These are phyloP conservation scores for Oligia strigilis DNA, from an alignment of 2,888 invertebrate species.

Conservation along the genomic window DNA sequence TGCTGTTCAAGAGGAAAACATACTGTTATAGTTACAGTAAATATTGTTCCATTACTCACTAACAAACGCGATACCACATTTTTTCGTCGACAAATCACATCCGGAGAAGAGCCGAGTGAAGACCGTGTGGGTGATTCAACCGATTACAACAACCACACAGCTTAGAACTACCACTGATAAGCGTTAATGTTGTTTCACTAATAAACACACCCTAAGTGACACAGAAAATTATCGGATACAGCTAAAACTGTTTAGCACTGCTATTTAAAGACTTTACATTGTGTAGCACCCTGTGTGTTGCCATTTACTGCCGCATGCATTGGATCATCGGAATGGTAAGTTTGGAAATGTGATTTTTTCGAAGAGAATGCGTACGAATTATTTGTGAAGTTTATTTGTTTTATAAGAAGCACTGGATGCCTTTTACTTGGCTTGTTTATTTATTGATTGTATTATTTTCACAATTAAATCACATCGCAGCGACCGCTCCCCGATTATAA, in stretches of 20 bases:
- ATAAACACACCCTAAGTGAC: slow-evolving; percentile 69
- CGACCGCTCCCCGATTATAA: slow-evolving; percentile 83
- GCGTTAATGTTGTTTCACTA: slow-evolving; percentile 73
- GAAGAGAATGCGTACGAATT: slow-evolving; percentile 54
- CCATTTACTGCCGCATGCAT: slow-evolving; percentile 68
- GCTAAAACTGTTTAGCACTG: slow-evolving; percentile 8
- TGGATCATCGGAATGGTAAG: slow-evolving; percentile 70
- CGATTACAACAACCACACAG: slow-evolving; percentile 80
- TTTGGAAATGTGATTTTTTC: slow-evolving; percentile 64
- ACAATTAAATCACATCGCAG: slow-evolving; percentile 71
- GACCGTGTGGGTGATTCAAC: slow-evolving; percentile 84
- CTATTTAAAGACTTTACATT: slow-evolving; percentile 30
- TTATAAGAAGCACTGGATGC: slow-evolving; percentile 10
- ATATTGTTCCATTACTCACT: slow-evolving; percentile 79
- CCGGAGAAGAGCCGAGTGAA: slow-evolving; percentile 84
- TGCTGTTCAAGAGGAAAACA: slow-evolving; percentile 84
- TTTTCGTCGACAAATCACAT: slow-evolving; percentile 90
- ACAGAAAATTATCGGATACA: slow-evolving; percentile 48
- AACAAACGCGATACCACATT: slow-evolving; percentile 87
- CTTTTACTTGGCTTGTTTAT: slow-evolving; percentile 16
- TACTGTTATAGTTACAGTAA: slow-evolving; percentile 84
- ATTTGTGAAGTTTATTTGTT: slow-evolving; percentile 46
- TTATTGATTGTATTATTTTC: slow-evolving; percentile 36
- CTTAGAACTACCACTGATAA: slow-evolving; percentile 81
- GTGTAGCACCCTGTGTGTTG: slow-evolving; percentile 60